Conservation (phyloP, 2,797 vertebrate species). For the Catharus ustulatus region DNA sequence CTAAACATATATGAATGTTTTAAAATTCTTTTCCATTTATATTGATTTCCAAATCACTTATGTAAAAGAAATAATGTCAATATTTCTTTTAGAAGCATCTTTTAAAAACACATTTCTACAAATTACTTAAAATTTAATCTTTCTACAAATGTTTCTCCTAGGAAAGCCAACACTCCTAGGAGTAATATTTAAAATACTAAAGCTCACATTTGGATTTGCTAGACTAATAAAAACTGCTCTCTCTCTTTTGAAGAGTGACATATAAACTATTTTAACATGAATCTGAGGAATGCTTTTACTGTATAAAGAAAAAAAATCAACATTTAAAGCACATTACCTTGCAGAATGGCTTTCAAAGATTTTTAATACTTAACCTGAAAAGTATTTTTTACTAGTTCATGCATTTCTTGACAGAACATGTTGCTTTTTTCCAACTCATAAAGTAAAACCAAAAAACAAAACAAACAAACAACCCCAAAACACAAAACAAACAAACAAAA, state of each 20-base stretch:
- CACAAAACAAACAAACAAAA: neutral
- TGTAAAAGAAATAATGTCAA: neutral
- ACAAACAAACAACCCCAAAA: neutral
- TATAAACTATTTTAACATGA: slow-evolving; percentile 44
- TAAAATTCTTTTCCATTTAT: neutral
- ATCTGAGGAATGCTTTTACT: slow-evolving; percentile 31
- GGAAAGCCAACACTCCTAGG: slow-evolving; percentile 39
- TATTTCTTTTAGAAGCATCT: slow-evolving; percentile 23
- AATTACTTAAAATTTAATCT: slow-evolving; percentile 33
- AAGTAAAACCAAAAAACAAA: neutral
- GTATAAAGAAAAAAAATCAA: slow-evolving; percentile 4
- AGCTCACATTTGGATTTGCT: slow-evolving; percentile 38
- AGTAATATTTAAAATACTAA: slow-evolving; percentile 60
- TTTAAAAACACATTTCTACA: slow-evolving; percentile 5
- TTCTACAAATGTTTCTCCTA: slow-evolving; percentile 44
- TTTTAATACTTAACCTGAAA: slow-evolving; percentile 39
- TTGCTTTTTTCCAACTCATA: neutral
- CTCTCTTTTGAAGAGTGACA: slow-evolving; percentile 32
- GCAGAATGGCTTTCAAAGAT: neutral
- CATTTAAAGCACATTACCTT: neutral
- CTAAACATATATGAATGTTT: neutral
- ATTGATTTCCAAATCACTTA: slow-evolving; percentile 27
- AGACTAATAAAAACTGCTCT: slow-evolving; percentile 6
- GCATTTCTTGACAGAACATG: slow-evolving; percentile 27
- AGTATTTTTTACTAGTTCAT: slow-evolving; percentile 31